phyloP scores from a whole-genome alignment of 2,888 invertebrate genomes.

The Hirtodrosophila cameraria region DNA sequence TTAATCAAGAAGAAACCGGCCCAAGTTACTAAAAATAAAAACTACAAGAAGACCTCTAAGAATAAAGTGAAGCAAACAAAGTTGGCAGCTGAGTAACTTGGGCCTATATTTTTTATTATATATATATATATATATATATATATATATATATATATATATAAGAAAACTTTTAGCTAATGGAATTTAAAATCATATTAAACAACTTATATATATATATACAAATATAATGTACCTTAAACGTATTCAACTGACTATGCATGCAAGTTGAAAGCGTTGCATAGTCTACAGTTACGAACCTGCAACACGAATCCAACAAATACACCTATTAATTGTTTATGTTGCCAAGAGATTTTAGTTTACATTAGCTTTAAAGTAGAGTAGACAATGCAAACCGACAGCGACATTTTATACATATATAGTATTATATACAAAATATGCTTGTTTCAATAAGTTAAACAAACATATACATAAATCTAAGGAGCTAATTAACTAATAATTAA shows the following conservation, averaged over 20 bases:
- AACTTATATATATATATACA: slow-evolving; percentile 4
- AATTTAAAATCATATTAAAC: slow-evolving; percentile 21
- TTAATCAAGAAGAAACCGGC: slow-evolving; percentile 21
- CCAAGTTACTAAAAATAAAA: slow-evolving; percentile 25
- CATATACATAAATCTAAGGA: slow-evolving; percentile 12
- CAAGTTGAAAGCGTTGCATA: slow-evolving; percentile 17
- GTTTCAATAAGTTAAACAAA: slow-evolving; percentile 29
- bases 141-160: slow-evolving; percentile 20
- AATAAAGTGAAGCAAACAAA: slow-evolving; percentile 1
- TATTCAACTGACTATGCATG: slow-evolving; percentile 35
- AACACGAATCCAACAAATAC: slow-evolving; percentile 10
- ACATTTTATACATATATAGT: slow-evolving; percentile 36
- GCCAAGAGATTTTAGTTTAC: slow-evolving; percentile 19
- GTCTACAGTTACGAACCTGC: slow-evolving; percentile 9
- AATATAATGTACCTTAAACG: slow-evolving; percentile 41
- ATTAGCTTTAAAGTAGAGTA: slow-evolving; percentile 39
- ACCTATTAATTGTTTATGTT: slow-evolving; percentile 15
- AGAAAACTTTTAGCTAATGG: slow-evolving; percentile 5
- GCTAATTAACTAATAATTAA: slow-evolving; percentile 14
- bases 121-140: too few relatives aligned
- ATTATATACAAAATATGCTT: slow-evolving; percentile 3
- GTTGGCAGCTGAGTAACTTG: slow-evolving; percentile 21
- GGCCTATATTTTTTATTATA: slow-evolving; percentile 34
- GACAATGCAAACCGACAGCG: slow-evolving; percentile 28
- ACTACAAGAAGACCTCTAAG: slow-evolving; percentile 7